These are phyloP conservation scores for Macrosoma leucophasiata DNA, from an alignment of 2,888 invertebrate genomes.

Conservation along the genomic window DNA sequence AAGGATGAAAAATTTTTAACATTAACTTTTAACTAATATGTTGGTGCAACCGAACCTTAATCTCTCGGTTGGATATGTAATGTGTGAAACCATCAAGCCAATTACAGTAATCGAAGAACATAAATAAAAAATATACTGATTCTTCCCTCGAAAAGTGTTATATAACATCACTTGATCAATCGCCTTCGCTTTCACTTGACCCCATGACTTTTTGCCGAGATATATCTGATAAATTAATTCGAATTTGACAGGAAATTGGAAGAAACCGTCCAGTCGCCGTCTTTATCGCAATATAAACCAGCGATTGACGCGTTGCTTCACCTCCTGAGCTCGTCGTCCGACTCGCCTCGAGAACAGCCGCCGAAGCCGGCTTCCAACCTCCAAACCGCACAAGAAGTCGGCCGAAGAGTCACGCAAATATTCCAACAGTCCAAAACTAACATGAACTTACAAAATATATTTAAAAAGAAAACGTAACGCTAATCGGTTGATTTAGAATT, in stretches of 20 bases:
- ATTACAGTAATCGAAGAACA: too few relatives aligned
- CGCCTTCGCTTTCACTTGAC: too few relatives aligned
- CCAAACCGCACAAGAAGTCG: conserved; percentile 61
- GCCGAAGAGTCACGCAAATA: conserved; percentile 63
- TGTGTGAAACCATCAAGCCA: too few relatives aligned
- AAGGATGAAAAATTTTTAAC: too few relatives aligned
- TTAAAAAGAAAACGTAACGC: conserved; percentile 65
- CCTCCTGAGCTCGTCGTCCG: conserved; percentile 35
- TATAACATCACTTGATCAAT: too few relatives aligned
- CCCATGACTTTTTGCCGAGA: too few relatives aligned
- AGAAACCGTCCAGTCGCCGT: conserved; percentile 51
- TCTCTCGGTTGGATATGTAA: too few relatives aligned
- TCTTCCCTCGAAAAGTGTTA: too few relatives aligned
- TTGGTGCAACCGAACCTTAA: too few relatives aligned
- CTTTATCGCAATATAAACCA: conserved; percentile 51
- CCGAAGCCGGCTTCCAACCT: conserved; percentile 42
- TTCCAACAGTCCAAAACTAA: conserved; percentile 67
- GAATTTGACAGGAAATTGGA: conserved; percentile 59
- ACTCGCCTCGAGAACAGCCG: conserved; percentile 25
- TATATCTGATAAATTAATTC: too few relatives aligned
- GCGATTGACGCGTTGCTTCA: conserved; percentile 59
- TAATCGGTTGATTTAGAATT: conserved; percentile 25
- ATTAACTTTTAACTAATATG: too few relatives aligned
- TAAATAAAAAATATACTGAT: too few relatives aligned
- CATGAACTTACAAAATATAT: conserved; percentile 66